A percentile compares a stretch with the other conserved stretches of the same genome.
phyloP scores from a whole-genome alignment of 2,113 vertebrate species.

The Lasiurus borealis region DNA sequence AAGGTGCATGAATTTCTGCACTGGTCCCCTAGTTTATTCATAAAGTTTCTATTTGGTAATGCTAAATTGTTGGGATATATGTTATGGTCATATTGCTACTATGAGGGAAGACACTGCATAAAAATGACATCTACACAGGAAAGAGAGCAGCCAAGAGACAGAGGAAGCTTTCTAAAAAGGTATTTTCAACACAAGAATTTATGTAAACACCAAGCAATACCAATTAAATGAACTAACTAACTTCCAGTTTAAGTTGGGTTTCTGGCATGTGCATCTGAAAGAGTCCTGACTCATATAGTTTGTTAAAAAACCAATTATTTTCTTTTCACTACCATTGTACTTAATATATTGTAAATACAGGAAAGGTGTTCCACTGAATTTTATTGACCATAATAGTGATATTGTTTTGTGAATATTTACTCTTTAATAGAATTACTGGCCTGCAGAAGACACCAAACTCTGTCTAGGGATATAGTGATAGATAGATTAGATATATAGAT shows the following conservation, averaged over 20 bases:
- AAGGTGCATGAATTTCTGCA: too few relatives aligned
- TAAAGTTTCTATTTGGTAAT: conserved; percentile 53
- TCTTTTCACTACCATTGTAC: conserved; percentile 18
- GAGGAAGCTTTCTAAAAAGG: conserved; percentile 13
- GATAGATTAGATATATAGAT: not conserved
- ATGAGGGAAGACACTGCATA: not conserved
- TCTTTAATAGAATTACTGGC: conserved; percentile 11
- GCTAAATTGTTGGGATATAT: not conserved
- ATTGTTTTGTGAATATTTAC: conserved; percentile 7
- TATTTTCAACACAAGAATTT: conserved; percentile 27
- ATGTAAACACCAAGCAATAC: not conserved
- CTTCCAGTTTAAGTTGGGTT: not conserved
- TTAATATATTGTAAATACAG: not conserved
- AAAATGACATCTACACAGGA: not conserved
- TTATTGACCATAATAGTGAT: conserved; percentile 1
- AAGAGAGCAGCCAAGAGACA: not conserved
- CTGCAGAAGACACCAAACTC: conserved; percentile 11
- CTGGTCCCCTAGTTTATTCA: not conserved
- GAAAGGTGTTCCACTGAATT: not conserved
- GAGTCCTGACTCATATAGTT: conserved; percentile 3
- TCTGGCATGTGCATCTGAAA: not conserved
- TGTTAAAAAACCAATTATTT: conserved; percentile 32
- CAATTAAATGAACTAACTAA: not conserved
- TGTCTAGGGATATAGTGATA: not conserved
- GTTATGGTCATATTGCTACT: not conserved